These are phyloP conservation scores for Cygnus olor DNA, from an alignment of 2,797 vertebrate genomes.

Conservation along the genomic window DNA sequence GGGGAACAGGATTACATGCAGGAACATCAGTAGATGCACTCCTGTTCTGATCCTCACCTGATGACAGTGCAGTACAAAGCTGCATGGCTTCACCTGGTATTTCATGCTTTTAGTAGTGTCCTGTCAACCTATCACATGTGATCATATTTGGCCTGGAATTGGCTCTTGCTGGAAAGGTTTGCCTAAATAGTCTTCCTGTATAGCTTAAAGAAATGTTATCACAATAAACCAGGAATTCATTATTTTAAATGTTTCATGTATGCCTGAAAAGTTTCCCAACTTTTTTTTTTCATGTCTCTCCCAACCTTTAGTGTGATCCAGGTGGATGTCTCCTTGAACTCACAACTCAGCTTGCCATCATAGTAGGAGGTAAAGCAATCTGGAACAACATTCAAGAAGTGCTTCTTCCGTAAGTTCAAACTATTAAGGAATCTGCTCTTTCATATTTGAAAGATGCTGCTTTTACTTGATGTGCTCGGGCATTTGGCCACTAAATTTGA, in stretches of 20 bases:
- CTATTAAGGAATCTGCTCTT: background rate
- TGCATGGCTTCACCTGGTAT: background rate
- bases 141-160: background rate
- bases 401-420: slow-evolving; percentile 88
- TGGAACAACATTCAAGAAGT: slow-evolving; percentile 98
- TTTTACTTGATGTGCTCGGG: background rate
- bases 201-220: background rate
- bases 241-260: background rate
- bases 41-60: background rate
- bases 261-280: background rate
- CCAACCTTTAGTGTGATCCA: slow-evolving; percentile 88
- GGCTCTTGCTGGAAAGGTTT: background rate
- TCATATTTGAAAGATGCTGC: background rate
- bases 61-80: background rate
- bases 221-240: background rate
- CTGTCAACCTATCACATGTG: background rate
- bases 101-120: background rate
- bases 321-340: slow-evolving; percentile 93
- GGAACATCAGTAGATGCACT: background rate
- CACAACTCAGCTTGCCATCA: slow-evolving; percentile 91
- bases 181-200: background rate
- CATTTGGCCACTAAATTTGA: background rate
- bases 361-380: slow-evolving; percentile 96
- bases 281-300: background rate
- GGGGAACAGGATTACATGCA: background rate